Percentiles rank a stretch among this genome's conserved stretches.
Evolutionary conservation across 2,888 invertebrate species (phyloP).

Genomic region (Heliothis peltigera): DNA sequence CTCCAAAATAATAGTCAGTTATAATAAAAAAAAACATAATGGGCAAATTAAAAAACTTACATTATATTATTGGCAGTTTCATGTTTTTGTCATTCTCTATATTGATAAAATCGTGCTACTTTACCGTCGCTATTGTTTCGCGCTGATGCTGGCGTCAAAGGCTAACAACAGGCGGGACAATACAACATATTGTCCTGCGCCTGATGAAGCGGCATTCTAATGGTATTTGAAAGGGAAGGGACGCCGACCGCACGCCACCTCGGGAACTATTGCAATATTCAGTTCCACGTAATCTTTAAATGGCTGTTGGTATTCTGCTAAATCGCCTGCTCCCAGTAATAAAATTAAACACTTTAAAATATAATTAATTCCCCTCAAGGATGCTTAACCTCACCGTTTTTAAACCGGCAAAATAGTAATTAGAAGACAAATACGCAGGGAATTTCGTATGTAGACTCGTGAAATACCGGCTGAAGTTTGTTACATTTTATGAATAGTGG

Average conservation of each 20-base stretch:
- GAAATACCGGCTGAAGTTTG: slow-evolving; percentile 42
- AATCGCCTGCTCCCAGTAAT: not conserved
- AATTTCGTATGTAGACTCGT: slow-evolving; percentile 36
- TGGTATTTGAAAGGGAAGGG: slow-evolving; percentile 38
- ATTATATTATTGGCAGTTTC: slow-evolving; percentile 21
- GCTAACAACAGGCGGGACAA: slow-evolving; percentile 33
- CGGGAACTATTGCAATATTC: slow-evolving; percentile 28
- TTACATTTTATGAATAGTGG: slow-evolving; percentile 57
- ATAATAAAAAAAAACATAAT: too few relatives aligned
- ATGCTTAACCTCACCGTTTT: slow-evolving; percentile 40
- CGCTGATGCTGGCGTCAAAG: slow-evolving; percentile 42
- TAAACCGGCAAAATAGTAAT: slow-evolving; percentile 51
- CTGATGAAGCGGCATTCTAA: slow-evolving; percentile 30
- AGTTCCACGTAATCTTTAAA: not conserved
- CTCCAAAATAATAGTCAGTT: too few relatives aligned
- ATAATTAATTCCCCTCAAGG: slow-evolving; percentile 6
- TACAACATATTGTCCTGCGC: slow-evolving; percentile 34
- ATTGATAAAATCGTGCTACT: slow-evolving; percentile 26
- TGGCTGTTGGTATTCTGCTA: not conserved
- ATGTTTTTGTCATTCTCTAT: slow-evolving; percentile 26
- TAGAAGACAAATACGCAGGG: slow-evolving; percentile 48
- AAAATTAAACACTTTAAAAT: slow-evolving; percentile 2
- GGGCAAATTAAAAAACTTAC: slow-evolving; percentile 15
- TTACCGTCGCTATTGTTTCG: slow-evolving; percentile 31
- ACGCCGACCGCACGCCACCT: slow-evolving; percentile 3